Conservation (phyloP, 2,797 vertebrate species). For the Dendrocincla tyrannina region DNA sequence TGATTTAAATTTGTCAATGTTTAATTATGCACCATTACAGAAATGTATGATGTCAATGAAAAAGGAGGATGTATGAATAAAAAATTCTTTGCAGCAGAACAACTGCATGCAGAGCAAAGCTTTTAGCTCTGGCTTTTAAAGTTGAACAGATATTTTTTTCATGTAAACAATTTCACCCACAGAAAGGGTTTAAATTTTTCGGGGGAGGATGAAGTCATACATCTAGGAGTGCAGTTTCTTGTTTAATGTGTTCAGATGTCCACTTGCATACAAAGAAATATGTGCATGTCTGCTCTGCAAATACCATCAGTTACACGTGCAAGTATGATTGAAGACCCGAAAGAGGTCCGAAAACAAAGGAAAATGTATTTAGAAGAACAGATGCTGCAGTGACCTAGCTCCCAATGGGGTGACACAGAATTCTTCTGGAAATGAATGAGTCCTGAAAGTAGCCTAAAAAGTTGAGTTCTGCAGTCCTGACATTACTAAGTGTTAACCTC, state of each 20-base stretch:
- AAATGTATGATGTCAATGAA: constrained; percentile 54
- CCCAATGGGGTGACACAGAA: neutral
- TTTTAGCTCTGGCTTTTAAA: constrained; percentile 53
- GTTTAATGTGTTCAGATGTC: neutral
- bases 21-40: constrained; percentile 59
- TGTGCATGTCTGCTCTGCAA: neutral
- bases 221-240: neutral
- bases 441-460: neutral
- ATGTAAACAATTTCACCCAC: neutral
- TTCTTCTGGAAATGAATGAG: constrained; percentile 36
- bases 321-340: neutral
- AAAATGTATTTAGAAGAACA: neutral
- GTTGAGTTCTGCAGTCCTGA: neutral
- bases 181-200: neutral
- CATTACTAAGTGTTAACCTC: neutral
- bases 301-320: neutral
- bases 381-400: neutral
- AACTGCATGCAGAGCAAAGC: constrained; percentile 52
- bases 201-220: neutral
- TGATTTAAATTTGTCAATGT: constrained; percentile 51
- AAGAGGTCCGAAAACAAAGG: neutral
- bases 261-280: neutral
- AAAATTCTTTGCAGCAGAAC: constrained; percentile 33
- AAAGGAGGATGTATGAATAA: constrained; percentile 39
- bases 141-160: neutral